phyloP scores from a whole-genome alignment of 2,113 vertebrate genomes.

The Butorides virescens region DNA sequence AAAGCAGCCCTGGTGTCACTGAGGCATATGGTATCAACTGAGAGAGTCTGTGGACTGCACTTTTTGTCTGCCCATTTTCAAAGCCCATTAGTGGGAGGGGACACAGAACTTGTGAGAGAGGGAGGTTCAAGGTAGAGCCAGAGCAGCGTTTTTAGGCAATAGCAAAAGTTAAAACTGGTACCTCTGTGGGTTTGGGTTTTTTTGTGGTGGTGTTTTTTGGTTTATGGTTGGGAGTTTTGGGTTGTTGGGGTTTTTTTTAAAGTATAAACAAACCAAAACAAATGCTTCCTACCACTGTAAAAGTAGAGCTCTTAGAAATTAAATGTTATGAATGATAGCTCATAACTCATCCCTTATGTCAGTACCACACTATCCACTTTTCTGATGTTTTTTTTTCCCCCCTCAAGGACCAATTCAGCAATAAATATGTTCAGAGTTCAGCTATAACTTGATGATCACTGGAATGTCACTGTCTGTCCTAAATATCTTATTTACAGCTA shows the following conservation, averaged over 20 bases:
- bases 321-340: neutral
- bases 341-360: neutral
- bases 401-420: neutral
- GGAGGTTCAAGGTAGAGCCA: neutral
- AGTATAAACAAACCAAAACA: neutral
- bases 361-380: neutral
- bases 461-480: neutral
- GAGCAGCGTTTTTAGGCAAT: neutral
- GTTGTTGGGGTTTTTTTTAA: neutral
- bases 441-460: neutral
- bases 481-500: neutral
- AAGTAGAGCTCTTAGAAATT: neutral
- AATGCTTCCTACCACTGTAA: neutral
- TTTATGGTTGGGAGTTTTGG: neutral
- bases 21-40: too few species aligned
- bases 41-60: neutral
- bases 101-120: neutral
- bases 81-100: accelerated
- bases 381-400: neutral
- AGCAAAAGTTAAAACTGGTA: neutral
- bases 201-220: neutral
- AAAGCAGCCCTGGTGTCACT: neutral
- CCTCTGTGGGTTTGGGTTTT: accelerated
- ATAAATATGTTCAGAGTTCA: neutral
- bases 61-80: neutral